Conservation (phyloP, 2,113 vertebrate genomes). For the Emydura subglobosa region DNA sequence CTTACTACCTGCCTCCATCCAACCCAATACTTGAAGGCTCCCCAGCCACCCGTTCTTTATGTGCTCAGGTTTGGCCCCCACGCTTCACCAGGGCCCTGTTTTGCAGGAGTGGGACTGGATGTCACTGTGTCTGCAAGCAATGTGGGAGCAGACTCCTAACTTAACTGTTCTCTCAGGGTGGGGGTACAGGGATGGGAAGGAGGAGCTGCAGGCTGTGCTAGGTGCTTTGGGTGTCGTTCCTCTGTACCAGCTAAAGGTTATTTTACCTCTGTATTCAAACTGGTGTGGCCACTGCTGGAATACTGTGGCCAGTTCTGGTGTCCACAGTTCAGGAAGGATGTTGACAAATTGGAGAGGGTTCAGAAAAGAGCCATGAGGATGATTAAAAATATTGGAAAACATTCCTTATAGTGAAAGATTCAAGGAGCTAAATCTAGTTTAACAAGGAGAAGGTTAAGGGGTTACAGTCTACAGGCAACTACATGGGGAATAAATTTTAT, state of each 20-base stretch:
- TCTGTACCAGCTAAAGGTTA: background rate
- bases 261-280: too few relatives aligned
- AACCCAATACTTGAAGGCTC: background rate
- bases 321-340: too few relatives aligned
- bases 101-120: background rate
- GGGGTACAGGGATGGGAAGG: background rate
- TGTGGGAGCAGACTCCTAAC: background rate
- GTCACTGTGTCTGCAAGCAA: background rate
- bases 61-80: background rate
- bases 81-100: background rate
- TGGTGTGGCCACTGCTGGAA: too few relatives aligned
- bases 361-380: too few relatives aligned
- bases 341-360: too few relatives aligned
- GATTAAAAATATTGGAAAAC: too few relatives aligned
- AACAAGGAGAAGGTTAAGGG: too few relatives aligned
- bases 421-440: too few relatives aligned
- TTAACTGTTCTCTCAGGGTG: background rate
- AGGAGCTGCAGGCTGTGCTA: background rate
- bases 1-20: background rate
- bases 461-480: too few relatives aligned
- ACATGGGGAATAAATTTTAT: too few relatives aligned
- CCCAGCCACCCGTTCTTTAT: background rate
- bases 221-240: background rate
- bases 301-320: too few relatives aligned
- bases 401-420: too few relatives aligned